Evolutionary conservation across 2,888 invertebrate genomes (phyloP), one percentile per base, ranked within the genome.

Genomic region (Dryococelus australis): DNA sequence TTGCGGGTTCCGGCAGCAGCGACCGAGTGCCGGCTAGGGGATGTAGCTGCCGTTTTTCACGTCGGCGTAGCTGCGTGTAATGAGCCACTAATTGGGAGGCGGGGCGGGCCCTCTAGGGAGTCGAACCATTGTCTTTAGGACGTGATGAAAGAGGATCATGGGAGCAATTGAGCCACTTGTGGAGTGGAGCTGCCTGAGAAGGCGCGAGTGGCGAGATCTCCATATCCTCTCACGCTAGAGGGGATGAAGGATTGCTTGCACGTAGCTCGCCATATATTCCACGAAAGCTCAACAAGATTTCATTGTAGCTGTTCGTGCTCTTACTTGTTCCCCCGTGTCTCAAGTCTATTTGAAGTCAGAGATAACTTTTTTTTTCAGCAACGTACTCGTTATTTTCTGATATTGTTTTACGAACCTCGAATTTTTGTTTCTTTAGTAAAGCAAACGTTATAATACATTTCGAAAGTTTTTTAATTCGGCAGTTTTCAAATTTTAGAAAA

Each of bases 101-200:
- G 26, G 83, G 43, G 0, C 27, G 0, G 83, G n/a, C 80, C 83
- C 35, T 28, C 35, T 20, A 35, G 83, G 43, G 80, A 83, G 28
- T 83, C 83, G 35, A 83, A 83, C 83, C 83, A 83, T 83, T 83
- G 83, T 83, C 83, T 83, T 83, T n/a, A 43, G 83, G 35, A 28
- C 80, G 83, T 83, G 83, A 83, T 83, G 83, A 83, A 83, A 83
- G 83, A 83, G 83, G 83, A 83, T 28, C 83, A 28, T 83, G 83
- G 83, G 83, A 83, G 83, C 83, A 83, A 83, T 83, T 83, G 28
- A 43, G 43, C 83, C 83, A 83, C 83, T 83, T 83, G 83, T 35
- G 83, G 65, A 65, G 65, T 47, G 80, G 80, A 80, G 80, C 24
- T 80, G 80, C 27, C 26, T 27, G n/a, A 80, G 80, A 83, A 24